Evolutionary conservation across 2,797 vertebrate species (phyloP).

Genomic region (Hephaestus fuliginosus): DNA sequence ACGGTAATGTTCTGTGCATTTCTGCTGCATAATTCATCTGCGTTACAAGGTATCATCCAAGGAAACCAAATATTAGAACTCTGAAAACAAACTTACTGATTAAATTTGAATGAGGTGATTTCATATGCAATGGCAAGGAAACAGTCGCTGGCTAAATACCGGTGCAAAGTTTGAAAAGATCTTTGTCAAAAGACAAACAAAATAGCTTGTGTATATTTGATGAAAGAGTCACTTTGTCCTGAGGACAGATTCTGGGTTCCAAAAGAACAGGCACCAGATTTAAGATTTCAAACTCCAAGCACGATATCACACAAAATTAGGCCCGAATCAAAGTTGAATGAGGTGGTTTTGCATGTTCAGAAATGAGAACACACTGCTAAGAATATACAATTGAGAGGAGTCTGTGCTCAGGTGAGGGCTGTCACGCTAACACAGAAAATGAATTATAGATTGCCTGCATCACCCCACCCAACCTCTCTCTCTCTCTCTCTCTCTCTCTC

Average conservation of each 20-base stretch:
- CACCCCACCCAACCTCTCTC: constrained; percentile 32
- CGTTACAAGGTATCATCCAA: constrained; percentile 47
- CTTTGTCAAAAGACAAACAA: constrained; percentile 26
- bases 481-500: constrained; percentile 21
- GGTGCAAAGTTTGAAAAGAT: constrained; percentile 6
- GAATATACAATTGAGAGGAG: constrained; percentile 28
- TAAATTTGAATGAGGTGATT: constrained; percentile 49
- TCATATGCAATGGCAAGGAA: not conserved
- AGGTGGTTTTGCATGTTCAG: constrained; percentile 26
- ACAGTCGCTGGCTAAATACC: not conserved
- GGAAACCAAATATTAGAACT: constrained; percentile 64
- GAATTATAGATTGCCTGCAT: constrained; percentile 69
- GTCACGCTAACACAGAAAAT: constrained; percentile 62
- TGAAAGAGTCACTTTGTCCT: constrained; percentile 19
- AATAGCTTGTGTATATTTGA: constrained; percentile 31
- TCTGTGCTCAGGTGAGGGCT: constrained; percentile 37
- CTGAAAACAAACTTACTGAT: constrained; percentile 52
- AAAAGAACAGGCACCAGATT: not conserved
- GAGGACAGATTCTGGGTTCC: not conserved
- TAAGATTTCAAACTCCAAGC: constrained; percentile 13
- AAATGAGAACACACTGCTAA: constrained; percentile 11
- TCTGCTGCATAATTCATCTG: constrained; percentile 57
- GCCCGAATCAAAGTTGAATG: constrained; percentile 29
- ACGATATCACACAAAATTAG: constrained; percentile 16
- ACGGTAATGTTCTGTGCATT: constrained; percentile 23